A percentile compares a stretch with the other conserved stretches of the same genome.
Conservation (phyloP, 2,113 vertebrate genomes). For the Ahaetulla prasina region DNA sequence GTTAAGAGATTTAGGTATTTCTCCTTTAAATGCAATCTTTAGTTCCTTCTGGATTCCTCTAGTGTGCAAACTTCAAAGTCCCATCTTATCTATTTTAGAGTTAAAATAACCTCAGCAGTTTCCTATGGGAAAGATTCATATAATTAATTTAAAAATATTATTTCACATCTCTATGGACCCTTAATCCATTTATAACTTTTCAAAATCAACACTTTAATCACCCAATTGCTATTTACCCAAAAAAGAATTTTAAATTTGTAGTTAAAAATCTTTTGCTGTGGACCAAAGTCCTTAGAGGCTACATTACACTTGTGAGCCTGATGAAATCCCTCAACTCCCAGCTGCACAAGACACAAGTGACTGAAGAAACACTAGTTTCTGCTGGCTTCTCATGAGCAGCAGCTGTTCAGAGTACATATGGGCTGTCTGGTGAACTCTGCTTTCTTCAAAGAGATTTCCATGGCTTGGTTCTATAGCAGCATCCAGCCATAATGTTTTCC, state of each 20-base stretch:
- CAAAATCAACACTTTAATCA: neutral
- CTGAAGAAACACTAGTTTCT: neutral
- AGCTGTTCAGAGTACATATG: neutral
- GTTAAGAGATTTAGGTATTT: neutral
- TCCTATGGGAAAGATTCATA: neutral
- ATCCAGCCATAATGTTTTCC: neutral
- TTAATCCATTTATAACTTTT: neutral
- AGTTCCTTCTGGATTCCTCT: neutral
- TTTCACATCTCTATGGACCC: neutral
- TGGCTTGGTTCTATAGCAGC: neutral
- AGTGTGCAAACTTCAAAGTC: neutral
- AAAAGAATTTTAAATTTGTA: too few species aligned
- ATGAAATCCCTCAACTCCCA: neutral
- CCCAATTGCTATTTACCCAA: neutral
- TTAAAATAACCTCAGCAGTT: neutral
- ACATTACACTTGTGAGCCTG: neutral
- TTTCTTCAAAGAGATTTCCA: neutral
- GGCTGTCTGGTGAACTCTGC: too few species aligned
- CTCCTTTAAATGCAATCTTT: neutral
- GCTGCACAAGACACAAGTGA: neutral
- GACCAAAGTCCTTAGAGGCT: too few species aligned
- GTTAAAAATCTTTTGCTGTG: too few species aligned
- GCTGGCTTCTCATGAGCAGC: neutral
- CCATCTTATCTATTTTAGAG: too few species aligned
- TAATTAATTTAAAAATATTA: neutral